A percentile compares a stretch with the other conserved stretches of the same genome.
Conservation (phyloP, 1,140 invertebrate species). For the Drosophila sucinea region DNA sequence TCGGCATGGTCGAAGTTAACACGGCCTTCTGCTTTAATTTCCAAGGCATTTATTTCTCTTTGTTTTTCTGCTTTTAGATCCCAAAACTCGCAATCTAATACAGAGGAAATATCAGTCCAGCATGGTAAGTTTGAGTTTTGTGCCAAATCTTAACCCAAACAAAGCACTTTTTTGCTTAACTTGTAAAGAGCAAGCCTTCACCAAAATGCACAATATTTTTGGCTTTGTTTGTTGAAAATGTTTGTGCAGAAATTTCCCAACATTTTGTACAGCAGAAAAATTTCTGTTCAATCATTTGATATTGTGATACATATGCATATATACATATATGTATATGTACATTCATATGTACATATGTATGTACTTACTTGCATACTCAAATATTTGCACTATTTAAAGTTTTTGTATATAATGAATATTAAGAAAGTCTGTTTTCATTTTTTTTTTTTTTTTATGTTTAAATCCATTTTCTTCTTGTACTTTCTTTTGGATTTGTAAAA, state of each 20-base stretch:
- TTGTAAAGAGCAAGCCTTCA: not conserved
- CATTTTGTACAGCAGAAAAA: not conserved
- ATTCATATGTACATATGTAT: constrained; percentile 25
- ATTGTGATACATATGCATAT: constrained; percentile 5
- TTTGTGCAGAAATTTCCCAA: constrained; percentile 37
- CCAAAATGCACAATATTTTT: constrained; percentile 8
- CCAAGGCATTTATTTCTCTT: not conserved
- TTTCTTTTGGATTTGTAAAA: constrained; percentile 59
- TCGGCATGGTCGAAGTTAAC: too few species aligned
- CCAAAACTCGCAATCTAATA: constrained; percentile 97
- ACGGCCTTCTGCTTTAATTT: not conserved
- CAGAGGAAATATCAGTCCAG: constrained; percentile 98
- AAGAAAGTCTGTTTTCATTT: constrained; percentile 61
- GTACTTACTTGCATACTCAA: constrained; percentile 10
- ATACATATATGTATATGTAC: constrained; percentile 15
- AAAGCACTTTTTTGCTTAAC: not conserved
- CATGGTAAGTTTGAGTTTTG: constrained; percentile 91
- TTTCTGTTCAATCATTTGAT: constrained; percentile 44
- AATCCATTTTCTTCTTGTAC: constrained; percentile 37
- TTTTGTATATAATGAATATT: constrained; percentile 40
- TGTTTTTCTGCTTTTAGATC: constrained; percentile 88
- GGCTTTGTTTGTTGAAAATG: constrained; percentile 4
- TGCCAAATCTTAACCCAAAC: not conserved
- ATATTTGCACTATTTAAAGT: constrained; percentile 36
- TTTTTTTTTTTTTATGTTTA: constrained; percentile 51